A percentile compares a stretch with the other conserved stretches of the same genome.
These are phyloP conservation scores for Sebastes oblongus DNA, from an alignment of 2,797 vertebrate genomes.

Conservation along the genomic window DNA sequence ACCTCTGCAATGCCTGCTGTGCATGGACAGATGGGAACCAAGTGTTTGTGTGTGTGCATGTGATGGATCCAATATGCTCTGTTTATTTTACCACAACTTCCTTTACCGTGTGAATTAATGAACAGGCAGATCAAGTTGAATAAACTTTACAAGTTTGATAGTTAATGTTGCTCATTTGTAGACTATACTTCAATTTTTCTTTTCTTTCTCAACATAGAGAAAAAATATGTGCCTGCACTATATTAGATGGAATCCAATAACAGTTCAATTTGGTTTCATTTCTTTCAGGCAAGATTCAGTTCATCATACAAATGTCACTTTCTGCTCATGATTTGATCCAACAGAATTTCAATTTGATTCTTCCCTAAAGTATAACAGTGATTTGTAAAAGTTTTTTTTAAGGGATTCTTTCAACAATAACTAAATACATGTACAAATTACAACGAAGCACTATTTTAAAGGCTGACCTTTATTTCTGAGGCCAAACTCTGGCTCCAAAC, in stretches of 20 bases:
- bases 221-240: background rate
- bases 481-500: background rate
- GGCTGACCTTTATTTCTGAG: background rate
- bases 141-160: background rate
- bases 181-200: background rate
- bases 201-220: background rate
- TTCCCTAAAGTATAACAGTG: background rate
- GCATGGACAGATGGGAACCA: conserved; percentile 44
- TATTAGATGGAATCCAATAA: background rate
- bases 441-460: background rate
- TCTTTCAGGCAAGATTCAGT: background rate
- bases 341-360: background rate
- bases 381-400: background rate
- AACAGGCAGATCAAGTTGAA: background rate
- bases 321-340: background rate
- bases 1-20: conserved; percentile 42
- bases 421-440: background rate
- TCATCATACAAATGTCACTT: background rate
- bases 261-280: background rate
- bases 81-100: background rate
- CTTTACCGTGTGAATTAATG: background rate
- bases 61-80: conserved; percentile 28
- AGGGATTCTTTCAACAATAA: background rate
- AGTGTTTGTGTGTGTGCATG: conserved; percentile 11
- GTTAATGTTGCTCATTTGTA: background rate